Evolutionary conservation across 1,140 invertebrate species (phyloP).

Genomic region (Homalodisca vitripennis): DNA sequence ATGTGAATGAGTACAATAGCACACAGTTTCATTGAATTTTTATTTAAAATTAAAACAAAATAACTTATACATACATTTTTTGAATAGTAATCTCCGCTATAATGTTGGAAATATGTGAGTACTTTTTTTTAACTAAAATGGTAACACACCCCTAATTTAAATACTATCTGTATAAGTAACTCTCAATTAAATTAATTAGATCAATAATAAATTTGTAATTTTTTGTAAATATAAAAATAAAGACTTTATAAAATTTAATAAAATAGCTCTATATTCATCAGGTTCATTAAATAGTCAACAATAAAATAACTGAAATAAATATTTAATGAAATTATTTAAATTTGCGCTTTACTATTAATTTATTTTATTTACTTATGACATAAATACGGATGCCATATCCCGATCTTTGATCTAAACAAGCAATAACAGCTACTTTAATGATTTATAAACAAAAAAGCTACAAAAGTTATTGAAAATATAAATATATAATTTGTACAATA

Average conservation of each 20-base stretch:
- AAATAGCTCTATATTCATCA: conserved; percentile 17
- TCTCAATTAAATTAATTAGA: conserved; percentile 12
- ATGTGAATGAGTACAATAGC: too few relatives aligned
- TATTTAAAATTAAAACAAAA: too few relatives aligned
- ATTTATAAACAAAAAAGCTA: too few relatives aligned
- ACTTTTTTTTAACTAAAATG: too few relatives aligned
- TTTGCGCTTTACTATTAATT: conserved; percentile 8
- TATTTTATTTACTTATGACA: too few relatives aligned
- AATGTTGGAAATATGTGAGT: too few relatives aligned
- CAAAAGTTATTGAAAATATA: too few relatives aligned
- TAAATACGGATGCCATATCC: neutral
- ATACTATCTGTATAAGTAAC: conserved; percentile 12
- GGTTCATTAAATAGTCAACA: conserved; percentile 2
- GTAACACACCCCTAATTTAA: conserved; percentile 1
- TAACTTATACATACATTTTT: too few relatives aligned
- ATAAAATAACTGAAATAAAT: neutral
- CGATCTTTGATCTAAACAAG: conserved; percentile 3
- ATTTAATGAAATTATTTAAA: neutral
- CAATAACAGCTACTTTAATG: too few relatives aligned
- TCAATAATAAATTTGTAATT: conserved; percentile 11
- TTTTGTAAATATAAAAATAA: conserved; percentile 24
- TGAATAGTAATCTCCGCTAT: too few relatives aligned
- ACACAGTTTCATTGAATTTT: too few relatives aligned
- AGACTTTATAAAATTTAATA: conserved; percentile 23
- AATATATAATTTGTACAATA: too few relatives aligned